A percentile compares a stretch with the other conserved stretches of the same genome.
phyloP scores from a whole-genome alignment of 2,113 vertebrate genomes.

The Mus spicilegus region DNA sequence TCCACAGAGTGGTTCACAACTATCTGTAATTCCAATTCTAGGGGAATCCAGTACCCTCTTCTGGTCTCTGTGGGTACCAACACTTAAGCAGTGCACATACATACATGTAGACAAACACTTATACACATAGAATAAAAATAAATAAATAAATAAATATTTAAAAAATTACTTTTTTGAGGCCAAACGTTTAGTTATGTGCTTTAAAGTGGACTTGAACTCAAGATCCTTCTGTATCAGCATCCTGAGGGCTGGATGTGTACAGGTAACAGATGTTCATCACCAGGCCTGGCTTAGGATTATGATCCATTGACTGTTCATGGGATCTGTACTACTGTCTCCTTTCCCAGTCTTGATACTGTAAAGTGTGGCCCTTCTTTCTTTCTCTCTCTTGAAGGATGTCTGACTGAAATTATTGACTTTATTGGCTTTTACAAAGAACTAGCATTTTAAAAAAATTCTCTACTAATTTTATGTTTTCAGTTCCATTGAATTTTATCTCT shows the following conservation, averaged over 20 bases:
- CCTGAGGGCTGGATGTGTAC: neutral
- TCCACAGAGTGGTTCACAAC: neutral
- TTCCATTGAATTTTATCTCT: neutral
- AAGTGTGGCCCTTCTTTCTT: neutral
- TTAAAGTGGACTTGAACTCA: neutral
- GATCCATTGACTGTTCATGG: neutral
- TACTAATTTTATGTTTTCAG: neutral
- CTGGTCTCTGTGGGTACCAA: neutral
- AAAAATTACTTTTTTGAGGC: neutral
- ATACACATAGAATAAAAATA: neutral
- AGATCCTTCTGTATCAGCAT: neutral
- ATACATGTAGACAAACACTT: neutral
- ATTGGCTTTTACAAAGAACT: neutral
- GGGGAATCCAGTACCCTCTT: neutral
- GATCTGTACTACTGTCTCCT: neutral
- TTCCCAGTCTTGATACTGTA: neutral
- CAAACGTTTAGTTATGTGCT: neutral
- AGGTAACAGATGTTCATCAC: neutral
- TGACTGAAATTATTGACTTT: neutral
- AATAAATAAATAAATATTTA: neutral
- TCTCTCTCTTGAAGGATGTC: neutral
- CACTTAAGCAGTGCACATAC: neutral
- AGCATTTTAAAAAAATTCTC: neutral
- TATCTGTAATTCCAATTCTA: neutral
- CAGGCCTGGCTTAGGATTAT: neutral